A percentile compares a stretch with the other conserved stretches of the same genome.
Conservation (phyloP, 1,140 invertebrate species). For the Zelostemma sp. region DNA sequence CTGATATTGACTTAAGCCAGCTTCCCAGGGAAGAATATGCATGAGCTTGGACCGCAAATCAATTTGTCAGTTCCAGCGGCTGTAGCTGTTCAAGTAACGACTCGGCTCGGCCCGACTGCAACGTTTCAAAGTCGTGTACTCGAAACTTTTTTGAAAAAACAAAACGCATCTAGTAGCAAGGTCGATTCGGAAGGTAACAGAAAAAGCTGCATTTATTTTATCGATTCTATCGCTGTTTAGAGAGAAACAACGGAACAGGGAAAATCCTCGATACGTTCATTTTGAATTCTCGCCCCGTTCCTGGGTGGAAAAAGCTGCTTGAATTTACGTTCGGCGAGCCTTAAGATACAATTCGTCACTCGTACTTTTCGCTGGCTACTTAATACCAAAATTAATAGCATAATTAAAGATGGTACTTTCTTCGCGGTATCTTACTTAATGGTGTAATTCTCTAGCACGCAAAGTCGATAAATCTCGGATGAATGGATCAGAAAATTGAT, state of each 20-base stretch:
- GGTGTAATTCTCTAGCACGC: neutral
- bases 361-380: neutral
- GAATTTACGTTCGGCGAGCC: neutral
- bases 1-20: neutral
- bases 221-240: too few relatives aligned
- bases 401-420: constrained; percentile 1
- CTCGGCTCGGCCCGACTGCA: too few relatives aligned
- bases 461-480: neutral
- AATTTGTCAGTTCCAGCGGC: neutral
- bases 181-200: too few relatives aligned
- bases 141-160: too few relatives aligned
- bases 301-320: neutral
- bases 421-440: neutral
- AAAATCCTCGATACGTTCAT: neutral
- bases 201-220: too few relatives aligned
- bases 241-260: too few relatives aligned
- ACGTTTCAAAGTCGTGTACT: too few relatives aligned
- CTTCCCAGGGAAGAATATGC: neutral
- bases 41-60: neutral
- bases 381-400: neutral
- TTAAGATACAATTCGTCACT: neutral
- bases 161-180: too few relatives aligned
- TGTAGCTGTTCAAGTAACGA: neutral
- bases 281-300: neutral
- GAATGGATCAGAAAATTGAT: constrained; percentile 2